Base-by-base conservation (phyloP, 2,888 invertebrate genomes). In the Bellardia pandia region DNA sequence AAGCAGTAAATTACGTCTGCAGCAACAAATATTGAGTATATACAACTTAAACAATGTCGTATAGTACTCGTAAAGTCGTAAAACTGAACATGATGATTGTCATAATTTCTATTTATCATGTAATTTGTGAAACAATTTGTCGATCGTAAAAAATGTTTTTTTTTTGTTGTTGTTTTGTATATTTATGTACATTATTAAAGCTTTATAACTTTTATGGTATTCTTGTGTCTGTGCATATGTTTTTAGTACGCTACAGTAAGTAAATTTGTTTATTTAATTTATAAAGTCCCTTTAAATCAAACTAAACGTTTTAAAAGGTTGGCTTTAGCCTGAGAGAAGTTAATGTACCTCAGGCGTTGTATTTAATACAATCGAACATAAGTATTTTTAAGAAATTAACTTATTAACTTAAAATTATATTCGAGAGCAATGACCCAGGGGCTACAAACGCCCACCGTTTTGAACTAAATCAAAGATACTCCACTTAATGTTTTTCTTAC, bases 21-120 rank as follows among this genome's bases (percentile, higher is more conserved):
- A 72, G 11, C 68, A 83, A 74, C 83, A 79, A 79, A 58, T 69
- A 78, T 71, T 83, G 56, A 60, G 62, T 14, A n/a, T n/a, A n/a
- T n/a, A 69, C 60, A 76, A 51, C 75, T 60, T 56, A 58, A 48
- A 68, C 56, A 68, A 60, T 75, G 66, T 48, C 66, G 40, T 58
- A 51, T 74, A 74, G 37, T 16, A 82, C 64, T 74, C 58, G 62
- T 53, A 71, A 81, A 87, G 87, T 87, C 87, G 81, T 87, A 88
- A 85, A 88, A 84, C 74, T 82, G 85, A 79, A 85, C 85, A 82
- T 84, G 84, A 74, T 81, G 84, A 85, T 89, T 91, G 92, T 92
- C 92, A 92, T 92, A 92, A 92, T 92, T 92, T 90, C 90, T 91
- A 92, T 92, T 92, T 92, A 92, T 91, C 91, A 90, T 91, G 90